Evolutionary conservation across 2,113 vertebrate species (phyloP).

Genomic region (Serinus canaria): DNA sequence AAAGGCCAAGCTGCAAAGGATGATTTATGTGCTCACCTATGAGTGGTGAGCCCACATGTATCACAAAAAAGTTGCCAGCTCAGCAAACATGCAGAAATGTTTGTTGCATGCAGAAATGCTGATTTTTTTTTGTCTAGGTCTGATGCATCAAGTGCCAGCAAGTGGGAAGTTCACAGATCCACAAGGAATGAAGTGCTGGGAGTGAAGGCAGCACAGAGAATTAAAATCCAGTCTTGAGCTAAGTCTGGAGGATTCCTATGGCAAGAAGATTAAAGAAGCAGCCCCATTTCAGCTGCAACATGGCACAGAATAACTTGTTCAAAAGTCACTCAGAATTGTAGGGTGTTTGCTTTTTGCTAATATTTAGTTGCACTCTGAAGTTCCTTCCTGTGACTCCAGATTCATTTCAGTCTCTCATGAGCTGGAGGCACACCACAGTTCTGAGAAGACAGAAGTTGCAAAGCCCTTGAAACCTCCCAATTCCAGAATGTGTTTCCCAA

Average conservation of each 20-base stretch:
- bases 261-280: neutral
- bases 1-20: neutral
- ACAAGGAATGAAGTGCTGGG: neutral
- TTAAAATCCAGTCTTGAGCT: neutral
- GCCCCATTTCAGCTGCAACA: neutral
- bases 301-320: neutral
- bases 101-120: neutral
- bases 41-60: neutral
- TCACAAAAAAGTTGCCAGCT: neutral
- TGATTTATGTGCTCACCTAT: neutral
- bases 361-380: neutral
- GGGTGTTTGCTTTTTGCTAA: neutral
- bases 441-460: conserved; percentile 8
- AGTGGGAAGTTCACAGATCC: neutral
- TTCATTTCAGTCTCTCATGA: neutral
- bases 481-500: neutral
- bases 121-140: neutral
- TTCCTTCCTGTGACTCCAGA: neutral
- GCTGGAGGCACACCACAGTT: neutral
- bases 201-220: neutral
- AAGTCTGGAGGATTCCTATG: neutral
- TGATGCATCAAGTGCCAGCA: neutral
- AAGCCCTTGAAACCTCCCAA: neutral
- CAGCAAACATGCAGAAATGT: neutral
- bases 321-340: neutral